Percentiles rank a stretch among this genome's conserved stretches.
phyloP scores from a whole-genome alignment of 2,888 invertebrate species.

The Cephus spinipes region DNA sequence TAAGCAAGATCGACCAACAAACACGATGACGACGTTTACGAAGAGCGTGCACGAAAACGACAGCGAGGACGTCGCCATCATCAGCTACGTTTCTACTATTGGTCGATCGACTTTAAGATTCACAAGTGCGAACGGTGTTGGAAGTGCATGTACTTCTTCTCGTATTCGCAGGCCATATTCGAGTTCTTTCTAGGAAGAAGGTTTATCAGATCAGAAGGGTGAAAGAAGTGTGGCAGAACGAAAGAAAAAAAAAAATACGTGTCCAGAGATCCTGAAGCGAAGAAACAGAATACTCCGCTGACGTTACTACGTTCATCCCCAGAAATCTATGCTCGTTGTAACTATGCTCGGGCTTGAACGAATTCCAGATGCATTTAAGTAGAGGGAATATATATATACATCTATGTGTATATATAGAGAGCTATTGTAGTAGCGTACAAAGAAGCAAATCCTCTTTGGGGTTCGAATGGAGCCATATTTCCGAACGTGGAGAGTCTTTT shows the following conservation, averaged over 20 bases:
- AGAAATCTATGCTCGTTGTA: slow-evolving; percentile 25
- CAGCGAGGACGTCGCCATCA: not conserved
- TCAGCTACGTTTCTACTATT: not conserved
- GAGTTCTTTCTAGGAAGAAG: not conserved
- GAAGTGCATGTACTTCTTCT: not conserved
- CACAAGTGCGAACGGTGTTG: not conserved
- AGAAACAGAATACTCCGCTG: not conserved
- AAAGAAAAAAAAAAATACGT: not conserved
- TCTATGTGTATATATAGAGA: not conserved
- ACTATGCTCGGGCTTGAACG: slow-evolving; percentile 26
- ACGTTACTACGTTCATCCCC: not conserved
- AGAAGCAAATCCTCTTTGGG: not conserved
- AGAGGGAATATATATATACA: not conserved
- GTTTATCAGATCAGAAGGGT: not conserved
- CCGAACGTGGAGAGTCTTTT: not conserved
- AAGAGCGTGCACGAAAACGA: not conserved
- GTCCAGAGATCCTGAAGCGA: not conserved
- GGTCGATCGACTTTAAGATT: not conserved
- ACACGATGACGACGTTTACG: not conserved
- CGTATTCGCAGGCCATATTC: not conserved
- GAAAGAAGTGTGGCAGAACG: not conserved
- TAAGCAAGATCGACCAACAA: not conserved
- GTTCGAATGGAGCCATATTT: no score
- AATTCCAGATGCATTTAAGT: slow-evolving; percentile 51
- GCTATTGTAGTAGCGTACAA: not conserved